Evolutionary conservation across 1,140 invertebrate species (phyloP), one percentile per base, ranked within the genome.

Genomic region (Drosophila ficusphila): DNA sequence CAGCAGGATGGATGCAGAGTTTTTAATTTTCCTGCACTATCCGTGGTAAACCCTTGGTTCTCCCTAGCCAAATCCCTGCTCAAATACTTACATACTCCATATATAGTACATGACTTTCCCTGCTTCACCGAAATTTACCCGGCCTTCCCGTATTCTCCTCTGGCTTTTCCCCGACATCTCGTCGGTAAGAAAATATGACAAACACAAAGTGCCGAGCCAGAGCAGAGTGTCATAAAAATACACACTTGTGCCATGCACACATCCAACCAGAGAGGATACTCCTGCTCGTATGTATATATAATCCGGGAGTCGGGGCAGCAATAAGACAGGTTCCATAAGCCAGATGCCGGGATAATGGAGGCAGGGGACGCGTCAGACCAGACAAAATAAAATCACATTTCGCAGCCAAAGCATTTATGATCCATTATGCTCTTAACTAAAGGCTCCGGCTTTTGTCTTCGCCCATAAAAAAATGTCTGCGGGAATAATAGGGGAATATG

Each of bases 371-470:
- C 79, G 58, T 72, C 58, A 38, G 47, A 51, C 71, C 76, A 69
- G 72, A 64, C 64, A 54, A 16, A 61, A 85, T 71, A 71, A 83
- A 85, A 85, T 79, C 79, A 75, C 76, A 83, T 86, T 76, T 86
- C 51, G 56, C 51, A 75, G 58, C 54, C 64, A 68, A 60, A 79
- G 76, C 79, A 79, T 85, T 83, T 83, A 85, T 85, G 76, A 68
- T 79, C 76, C 79, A 83, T 85, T 79, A 83, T 83, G 79, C 79
- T 72, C 65, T 85, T 76, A 76, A 76, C 81, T 61, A 62, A 71
- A 27, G 64, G 46, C 64, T 72, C 52, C 14, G 64, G 36, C 57
- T 64, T 83, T 79, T 69, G 53, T 75, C 68, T 72, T 62, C 54
- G 44, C 34, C 70, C 60, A 77, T 82, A 72, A 85, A 75, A 62